Evolutionary conservation across 2,113 vertebrate species (phyloP).

Genomic region (Phocoena sinus): DNA sequence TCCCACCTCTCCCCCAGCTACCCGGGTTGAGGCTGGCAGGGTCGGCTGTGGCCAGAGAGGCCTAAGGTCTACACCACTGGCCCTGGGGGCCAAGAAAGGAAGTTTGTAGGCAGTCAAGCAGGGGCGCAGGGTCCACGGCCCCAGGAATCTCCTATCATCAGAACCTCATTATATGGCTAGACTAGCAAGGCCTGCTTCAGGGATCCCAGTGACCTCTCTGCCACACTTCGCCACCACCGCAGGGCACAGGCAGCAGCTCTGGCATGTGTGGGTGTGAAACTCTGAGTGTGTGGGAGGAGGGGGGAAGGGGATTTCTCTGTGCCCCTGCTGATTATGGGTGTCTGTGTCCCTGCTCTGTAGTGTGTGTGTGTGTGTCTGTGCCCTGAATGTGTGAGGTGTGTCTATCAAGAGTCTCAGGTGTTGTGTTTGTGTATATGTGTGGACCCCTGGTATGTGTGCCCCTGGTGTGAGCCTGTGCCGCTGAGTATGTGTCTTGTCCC

Average conservation of each 20-base stretch:
- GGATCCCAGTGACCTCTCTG: neutral
- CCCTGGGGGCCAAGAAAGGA: neutral
- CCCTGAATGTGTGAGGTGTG: neutral
- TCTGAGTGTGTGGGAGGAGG: too few species aligned
- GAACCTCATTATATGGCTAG: conserved; percentile 20
- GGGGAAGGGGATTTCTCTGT: too few species aligned
- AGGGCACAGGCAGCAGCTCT: neutral
- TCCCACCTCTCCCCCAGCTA: neutral
- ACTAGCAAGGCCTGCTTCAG: neutral
- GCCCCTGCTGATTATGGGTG: neutral
- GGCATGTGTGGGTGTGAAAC: neutral
- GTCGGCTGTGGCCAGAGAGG: neutral
- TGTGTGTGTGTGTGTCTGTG: neutral
- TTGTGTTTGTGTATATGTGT: neutral
- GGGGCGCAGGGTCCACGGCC: neutral
- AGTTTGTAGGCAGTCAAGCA: neutral
- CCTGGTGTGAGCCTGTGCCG: neutral
- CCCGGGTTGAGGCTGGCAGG: too few species aligned
- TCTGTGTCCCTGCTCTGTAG: neutral
- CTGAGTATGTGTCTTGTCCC: neutral
- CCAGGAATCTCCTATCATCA: conserved; percentile 11
- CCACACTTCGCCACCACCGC: accelerated
- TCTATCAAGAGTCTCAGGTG: neutral
- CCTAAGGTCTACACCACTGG: neutral
- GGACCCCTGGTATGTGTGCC: neutral